phyloP scores from a whole-genome alignment of 2,797 vertebrate species.

The Bucorvus abyssinicus region DNA sequence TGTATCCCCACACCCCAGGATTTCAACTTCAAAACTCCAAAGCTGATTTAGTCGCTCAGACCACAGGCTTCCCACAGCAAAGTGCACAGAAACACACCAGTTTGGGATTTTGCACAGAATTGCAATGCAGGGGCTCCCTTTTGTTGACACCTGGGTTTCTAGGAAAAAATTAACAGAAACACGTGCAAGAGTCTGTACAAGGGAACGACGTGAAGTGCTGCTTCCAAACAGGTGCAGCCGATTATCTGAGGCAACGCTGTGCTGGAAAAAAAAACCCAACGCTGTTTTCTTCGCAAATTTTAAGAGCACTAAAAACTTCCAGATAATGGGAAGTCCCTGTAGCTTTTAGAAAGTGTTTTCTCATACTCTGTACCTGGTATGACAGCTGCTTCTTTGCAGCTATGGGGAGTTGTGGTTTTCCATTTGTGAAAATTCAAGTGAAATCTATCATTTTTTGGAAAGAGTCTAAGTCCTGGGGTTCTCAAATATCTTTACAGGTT shows the following conservation, averaged over 20 bases:
- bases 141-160: conserved; percentile 63
- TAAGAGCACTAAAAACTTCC: conserved; percentile 72
- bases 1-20: neutral
- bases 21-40: neutral
- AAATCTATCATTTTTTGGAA: conserved; percentile 74
- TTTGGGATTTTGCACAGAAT: neutral
- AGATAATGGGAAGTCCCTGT: conserved; percentile 74
- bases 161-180: conserved; percentile 66
- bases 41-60: neutral
- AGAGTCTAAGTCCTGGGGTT: conserved; percentile 63
- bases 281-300: conserved; percentile 65
- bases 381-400: conserved; percentile 71
- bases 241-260: conserved; percentile 64
- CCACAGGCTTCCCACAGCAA: neutral
- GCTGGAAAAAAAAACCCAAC: neutral
- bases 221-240: conserved; percentile 74
- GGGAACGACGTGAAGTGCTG: conserved; percentile 26
- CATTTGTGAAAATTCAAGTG: conserved; percentile 74
- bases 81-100: neutral
- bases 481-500: conserved; percentile 78
- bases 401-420: conserved; percentile 71
- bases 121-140: neutral
- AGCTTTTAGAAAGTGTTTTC: conserved; percentile 74
- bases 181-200: conserved; percentile 40
- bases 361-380: conserved; percentile 70